phyloP scores from a whole-genome alignment of 2,113 vertebrate genomes.

The Oreochromis spilurus region DNA sequence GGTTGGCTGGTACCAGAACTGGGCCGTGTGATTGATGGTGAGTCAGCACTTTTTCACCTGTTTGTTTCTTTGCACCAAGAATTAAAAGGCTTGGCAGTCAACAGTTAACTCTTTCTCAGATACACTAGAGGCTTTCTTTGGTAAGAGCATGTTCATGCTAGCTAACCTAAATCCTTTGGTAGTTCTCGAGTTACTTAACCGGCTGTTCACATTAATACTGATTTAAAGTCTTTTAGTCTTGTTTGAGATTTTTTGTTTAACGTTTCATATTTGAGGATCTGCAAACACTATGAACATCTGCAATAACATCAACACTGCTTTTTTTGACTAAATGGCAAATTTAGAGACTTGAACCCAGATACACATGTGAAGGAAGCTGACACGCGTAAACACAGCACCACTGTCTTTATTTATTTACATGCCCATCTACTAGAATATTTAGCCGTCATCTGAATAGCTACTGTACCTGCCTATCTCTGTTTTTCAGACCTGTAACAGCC shows the following conservation, averaged over 20 bases:
- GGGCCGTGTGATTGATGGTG: not conserved
- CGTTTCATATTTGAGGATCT: not conserved
- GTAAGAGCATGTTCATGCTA: not conserved
- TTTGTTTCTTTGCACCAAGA: not conserved
- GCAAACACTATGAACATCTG: not conserved
- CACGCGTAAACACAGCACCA: not conserved
- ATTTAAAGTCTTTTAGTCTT: not conserved
- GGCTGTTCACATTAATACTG: not conserved
- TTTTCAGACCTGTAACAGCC: not conserved
- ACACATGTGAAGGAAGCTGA: not conserved
- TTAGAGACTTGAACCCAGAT: not conserved
- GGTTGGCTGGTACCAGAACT: not conserved
- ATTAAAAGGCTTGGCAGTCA: not conserved
- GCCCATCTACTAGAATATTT: not conserved
- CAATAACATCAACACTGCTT: not conserved
- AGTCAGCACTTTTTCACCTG: not conserved
- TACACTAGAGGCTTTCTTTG: not conserved
- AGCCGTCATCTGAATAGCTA: not conserved
- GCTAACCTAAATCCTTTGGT: not conserved
- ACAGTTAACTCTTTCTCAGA: not conserved
- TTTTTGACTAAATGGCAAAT: not conserved
- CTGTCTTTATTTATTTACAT: not conserved
- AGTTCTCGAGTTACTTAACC: not conserved
- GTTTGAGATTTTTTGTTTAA: not conserved
- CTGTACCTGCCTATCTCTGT: not conserved